Percentiles rank a stretch among this genome's conserved stretches.
These are phyloP conservation scores for Cryptocheilus praepositus DNA, from an alignment of 2,888 invertebrate species.

Conservation along the genomic window DNA sequence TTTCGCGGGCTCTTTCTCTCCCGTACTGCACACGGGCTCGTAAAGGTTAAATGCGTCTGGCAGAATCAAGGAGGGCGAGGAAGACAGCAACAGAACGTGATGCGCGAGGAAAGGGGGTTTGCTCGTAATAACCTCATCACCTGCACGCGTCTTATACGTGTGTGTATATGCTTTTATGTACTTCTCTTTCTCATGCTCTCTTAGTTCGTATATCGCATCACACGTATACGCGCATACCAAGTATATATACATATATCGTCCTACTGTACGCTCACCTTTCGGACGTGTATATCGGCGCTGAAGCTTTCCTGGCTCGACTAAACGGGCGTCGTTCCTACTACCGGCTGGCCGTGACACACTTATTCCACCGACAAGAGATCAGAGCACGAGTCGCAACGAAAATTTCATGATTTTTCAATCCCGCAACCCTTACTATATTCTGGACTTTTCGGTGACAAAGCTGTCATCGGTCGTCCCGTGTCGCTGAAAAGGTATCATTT, in stretches of 20 bases:
- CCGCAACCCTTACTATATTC: constrained; percentile 3
- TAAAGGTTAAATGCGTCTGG: constrained; percentile 64
- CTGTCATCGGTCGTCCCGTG: no score
- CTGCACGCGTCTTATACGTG: constrained; percentile 46
- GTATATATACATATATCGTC: constrained; percentile 27
- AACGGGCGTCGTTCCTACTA: constrained; percentile 62
- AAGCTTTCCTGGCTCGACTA: constrained; percentile 60
- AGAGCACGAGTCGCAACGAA: constrained; percentile 49
- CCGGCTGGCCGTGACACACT: constrained; percentile 70
- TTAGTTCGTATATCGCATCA: background rate
- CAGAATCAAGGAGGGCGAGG: constrained; percentile 23
- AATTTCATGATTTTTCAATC: constrained; percentile 42
- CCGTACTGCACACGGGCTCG: constrained; percentile 32
- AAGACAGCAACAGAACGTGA: constrained; percentile 11
- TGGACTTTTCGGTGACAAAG: background rate
- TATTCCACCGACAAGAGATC: constrained; percentile 53
- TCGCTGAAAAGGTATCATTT: no score
- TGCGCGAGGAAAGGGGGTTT: constrained; percentile 26
- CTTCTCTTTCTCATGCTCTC: constrained; percentile 15
- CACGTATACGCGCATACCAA: background rate
- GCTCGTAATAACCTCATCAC: constrained; percentile 59
- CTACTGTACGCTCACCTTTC: constrained; percentile 57
- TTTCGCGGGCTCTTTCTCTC: constrained; percentile 31
- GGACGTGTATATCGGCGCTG: constrained; percentile 54
- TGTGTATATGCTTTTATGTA: constrained; percentile 30